Conservation (phyloP, 1,140 invertebrate species). For the Mya arenaria region DNA sequence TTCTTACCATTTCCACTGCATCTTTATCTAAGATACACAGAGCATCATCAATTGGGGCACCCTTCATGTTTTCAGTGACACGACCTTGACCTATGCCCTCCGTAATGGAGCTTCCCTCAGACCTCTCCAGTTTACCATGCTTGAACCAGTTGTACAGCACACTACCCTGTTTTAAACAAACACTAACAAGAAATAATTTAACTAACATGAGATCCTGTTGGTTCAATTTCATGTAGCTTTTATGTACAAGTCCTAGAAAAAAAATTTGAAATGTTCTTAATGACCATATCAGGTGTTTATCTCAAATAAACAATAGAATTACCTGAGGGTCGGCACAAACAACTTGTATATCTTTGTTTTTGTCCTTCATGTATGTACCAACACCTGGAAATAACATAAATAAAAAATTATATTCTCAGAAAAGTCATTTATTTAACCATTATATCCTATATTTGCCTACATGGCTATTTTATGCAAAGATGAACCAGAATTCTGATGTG, state of each 20-base stretch:
- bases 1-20: slow-evolving; percentile 78
- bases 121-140: slow-evolving; percentile 78
- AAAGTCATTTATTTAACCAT: neutral
- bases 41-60: slow-evolving; percentile 79
- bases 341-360: slow-evolving; percentile 78
- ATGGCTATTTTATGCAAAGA: too few species aligned
- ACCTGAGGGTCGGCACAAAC: slow-evolving; percentile 80
- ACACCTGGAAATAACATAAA: slow-evolving; percentile 67
- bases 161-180: slow-evolving; percentile 74
- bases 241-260: too few species aligned
- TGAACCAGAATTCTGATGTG: too few species aligned
- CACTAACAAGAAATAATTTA: too few species aligned
- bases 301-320: slow-evolving; percentile 12
- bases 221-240: too few species aligned
- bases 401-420: neutral
- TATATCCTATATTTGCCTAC: neutral
- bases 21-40: slow-evolving; percentile 75
- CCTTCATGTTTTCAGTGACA: slow-evolving; percentile 79
- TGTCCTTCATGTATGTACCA: slow-evolving; percentile 79
- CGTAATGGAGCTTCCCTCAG: slow-evolving; percentile 79
- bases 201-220: too few species aligned
- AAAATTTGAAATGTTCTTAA: too few species aligned
- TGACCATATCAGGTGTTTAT: too few species aligned
- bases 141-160: slow-evolving; percentile 80
- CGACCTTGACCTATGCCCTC: slow-evolving; percentile 81